Evolutionary conservation across 2,888 invertebrate species (phyloP).

Genomic region (Dioctria linearis): DNA sequence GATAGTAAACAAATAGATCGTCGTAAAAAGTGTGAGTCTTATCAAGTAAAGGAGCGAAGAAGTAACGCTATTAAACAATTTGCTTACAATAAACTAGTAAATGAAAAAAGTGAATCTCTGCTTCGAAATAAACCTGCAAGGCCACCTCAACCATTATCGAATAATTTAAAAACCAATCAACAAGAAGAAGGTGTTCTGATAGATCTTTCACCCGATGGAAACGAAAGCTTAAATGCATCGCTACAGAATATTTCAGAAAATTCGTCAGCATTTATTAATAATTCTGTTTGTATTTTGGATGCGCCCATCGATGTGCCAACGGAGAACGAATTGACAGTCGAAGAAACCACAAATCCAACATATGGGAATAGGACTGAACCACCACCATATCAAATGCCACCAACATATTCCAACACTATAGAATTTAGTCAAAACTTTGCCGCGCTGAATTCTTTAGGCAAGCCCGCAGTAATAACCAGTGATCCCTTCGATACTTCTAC

Average conservation of each 20-base stretch:
- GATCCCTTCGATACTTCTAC: slow-evolving; percentile 81
- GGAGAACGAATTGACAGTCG: slow-evolving; percentile 62
- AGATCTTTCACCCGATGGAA: slow-evolving; percentile 79
- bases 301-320: slow-evolving; percentile 82
- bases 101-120: slow-evolving; percentile 73
- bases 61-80: slow-evolving; percentile 78
- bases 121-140: slow-evolving; percentile 68
- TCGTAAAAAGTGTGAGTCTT: slow-evolving; percentile 70
- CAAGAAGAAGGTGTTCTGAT: slow-evolving; percentile 80
- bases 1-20: slow-evolving; percentile 62
- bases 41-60: slow-evolving; percentile 69
- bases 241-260: slow-evolving; percentile 1
- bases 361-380: slow-evolving; percentile 64
- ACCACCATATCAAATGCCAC: slow-evolving; percentile 74
- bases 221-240: slow-evolving; percentile 47
- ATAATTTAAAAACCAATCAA: slow-evolving; percentile 63
- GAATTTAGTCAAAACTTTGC: slow-evolving; percentile 64
- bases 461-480: slow-evolving; percentile 59
- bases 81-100: slow-evolving; percentile 86
- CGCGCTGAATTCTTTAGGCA: slow-evolving; percentile 37
- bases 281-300: slow-evolving; percentile 76
- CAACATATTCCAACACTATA: slow-evolving; percentile 73
- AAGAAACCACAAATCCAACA: slow-evolving; percentile 61
- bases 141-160: slow-evolving; percentile 69
- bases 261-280: slow-evolving; percentile 65